phyloP scores from a whole-genome alignment of 2,113 vertebrate genomes.

The Vulpes lagopus region DNA sequence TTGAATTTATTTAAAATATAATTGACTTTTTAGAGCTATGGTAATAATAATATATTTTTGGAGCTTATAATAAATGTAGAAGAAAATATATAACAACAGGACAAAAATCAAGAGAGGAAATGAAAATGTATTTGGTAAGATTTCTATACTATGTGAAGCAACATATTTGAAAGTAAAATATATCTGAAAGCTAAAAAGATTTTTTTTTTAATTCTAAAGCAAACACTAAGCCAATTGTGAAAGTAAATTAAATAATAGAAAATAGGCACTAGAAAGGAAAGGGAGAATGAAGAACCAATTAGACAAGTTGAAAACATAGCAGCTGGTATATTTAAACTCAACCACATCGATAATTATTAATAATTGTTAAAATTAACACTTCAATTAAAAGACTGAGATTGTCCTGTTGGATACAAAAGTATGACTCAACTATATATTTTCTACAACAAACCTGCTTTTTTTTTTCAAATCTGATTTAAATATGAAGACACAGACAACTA shows the following conservation, averaged over 20 bases:
- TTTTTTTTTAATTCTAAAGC: neutral
- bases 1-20: conserved; percentile 22
- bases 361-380: neutral
- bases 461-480: neutral
- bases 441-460: neutral
- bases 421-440: neutral
- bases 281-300: neutral
- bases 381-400: neutral
- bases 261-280: neutral
- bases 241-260: neutral
- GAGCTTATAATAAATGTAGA: neutral
- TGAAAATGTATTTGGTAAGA: neutral
- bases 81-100: neutral
- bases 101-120: neutral
- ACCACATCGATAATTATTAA: neutral
- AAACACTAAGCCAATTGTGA: neutral
- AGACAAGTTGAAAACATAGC: neutral
- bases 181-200: neutral
- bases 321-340: neutral
- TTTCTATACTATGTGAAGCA: neutral
- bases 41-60: neutral
- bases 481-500: neutral
- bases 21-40: neutral
- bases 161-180: neutral
- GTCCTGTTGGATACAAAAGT: neutral